Evolutionary conservation across 2,797 vertebrate genomes (phyloP).

Genomic region (Ciconia nigra): DNA sequence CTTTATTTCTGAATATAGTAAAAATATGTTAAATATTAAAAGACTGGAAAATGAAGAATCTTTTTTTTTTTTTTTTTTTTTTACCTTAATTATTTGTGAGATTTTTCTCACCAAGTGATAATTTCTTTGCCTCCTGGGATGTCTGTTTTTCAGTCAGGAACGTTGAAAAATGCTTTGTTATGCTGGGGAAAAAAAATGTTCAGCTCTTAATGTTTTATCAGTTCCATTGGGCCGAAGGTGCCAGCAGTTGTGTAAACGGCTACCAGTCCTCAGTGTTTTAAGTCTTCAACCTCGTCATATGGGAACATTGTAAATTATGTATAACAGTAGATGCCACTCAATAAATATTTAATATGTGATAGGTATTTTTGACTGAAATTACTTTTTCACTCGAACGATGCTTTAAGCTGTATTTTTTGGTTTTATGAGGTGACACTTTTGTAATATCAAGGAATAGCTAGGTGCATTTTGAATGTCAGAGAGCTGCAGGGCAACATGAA

Average conservation of each 20-base stretch:
- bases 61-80: not conserved
- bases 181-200: not conserved
- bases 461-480: slow-evolving; percentile 50
- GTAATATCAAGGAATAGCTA: slow-evolving; percentile 14
- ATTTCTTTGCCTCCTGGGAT: not conserved
- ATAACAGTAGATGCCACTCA: slow-evolving; percentile 43
- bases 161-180: not conserved
- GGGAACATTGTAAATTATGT: slow-evolving; percentile 49
- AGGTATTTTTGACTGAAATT: slow-evolving; percentile 67
- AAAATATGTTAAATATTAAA: not conserved
- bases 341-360: slow-evolving; percentile 62
- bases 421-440: slow-evolving; percentile 55
- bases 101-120: not conserved
- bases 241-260: not conserved
- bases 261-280: not conserved
- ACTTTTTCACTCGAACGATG: slow-evolving; percentile 53
- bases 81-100: not conserved
- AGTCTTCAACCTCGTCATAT: slow-evolving; percentile 32
- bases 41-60: not conserved
- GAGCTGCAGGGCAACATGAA: slow-evolving; percentile 38
- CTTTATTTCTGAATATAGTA: not conserved
- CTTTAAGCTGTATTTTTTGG: slow-evolving; percentile 59
- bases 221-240: not conserved
- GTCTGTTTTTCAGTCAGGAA: not conserved
- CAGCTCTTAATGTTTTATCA: not conserved